Conservation (phyloP, 1,140 invertebrate species). For the Sitodiplosis mosellana region DNA sequence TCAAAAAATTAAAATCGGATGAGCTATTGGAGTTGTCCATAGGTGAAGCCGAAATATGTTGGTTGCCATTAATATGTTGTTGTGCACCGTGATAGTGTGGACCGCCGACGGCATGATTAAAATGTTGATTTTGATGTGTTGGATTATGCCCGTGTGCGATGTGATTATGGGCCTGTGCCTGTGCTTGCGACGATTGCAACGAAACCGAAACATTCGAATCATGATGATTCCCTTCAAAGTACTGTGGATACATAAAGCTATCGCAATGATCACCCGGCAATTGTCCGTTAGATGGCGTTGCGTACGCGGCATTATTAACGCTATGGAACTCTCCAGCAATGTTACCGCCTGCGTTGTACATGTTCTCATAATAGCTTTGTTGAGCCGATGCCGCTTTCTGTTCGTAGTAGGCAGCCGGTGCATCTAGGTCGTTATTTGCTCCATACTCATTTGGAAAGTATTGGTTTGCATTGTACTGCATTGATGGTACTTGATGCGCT, state of each 20-base stretch:
- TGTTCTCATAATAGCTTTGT: conserved; percentile 15
- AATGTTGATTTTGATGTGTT: neutral
- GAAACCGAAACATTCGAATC: neutral
- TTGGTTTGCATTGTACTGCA: conserved; percentile 3
- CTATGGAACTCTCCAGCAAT: neutral
- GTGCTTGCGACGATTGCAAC: neutral
- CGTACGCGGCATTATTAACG: neutral
- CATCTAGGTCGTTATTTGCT: conserved; percentile 7
- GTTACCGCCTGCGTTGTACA: conserved; percentile 14
- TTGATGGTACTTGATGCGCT: conserved; percentile 1
- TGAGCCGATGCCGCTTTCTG: conserved; percentile 8
- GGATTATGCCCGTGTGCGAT: neutral
- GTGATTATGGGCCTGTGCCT: neutral
- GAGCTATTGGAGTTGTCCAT: conserved; percentile 70
- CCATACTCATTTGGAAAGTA: conserved; percentile 4
- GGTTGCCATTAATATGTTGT: conserved; percentile 5
- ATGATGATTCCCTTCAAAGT: neutral
- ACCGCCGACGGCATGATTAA: neutral
- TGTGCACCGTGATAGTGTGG: neutral
- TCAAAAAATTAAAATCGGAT: conserved; percentile 80
- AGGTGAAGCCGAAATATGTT: conserved; percentile 12
- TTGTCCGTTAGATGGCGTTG: neutral
- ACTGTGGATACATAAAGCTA: neutral
- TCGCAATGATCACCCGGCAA: neutral
- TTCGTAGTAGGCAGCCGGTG: conserved; percentile 16